Evolutionary conservation across 2,113 vertebrate genomes (phyloP), one percentile per base, ranked within the genome.

Genomic region (Tenrec ecaudatus): DNA sequence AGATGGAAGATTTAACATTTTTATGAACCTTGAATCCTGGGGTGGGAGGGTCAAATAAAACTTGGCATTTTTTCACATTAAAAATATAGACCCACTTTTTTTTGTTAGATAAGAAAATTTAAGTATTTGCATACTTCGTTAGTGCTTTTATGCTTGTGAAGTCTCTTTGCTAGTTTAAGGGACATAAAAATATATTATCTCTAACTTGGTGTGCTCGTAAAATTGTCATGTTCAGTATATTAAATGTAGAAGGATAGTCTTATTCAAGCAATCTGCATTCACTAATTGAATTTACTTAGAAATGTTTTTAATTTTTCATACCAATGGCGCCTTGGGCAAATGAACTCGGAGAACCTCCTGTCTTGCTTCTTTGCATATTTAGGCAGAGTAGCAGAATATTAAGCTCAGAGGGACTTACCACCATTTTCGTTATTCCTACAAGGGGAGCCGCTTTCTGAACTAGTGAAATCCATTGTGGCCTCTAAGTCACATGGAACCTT

Each of bases 251-350:
- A 88, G 85, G 85, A 95, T 95, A 93, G 94, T 94, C 95, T 95
- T 53, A 94, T 95, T 95, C 92, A 93, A 85, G 90, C 94, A 92
- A 27, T 96, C 76, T 86, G 96, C 92, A 95, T 87, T 95, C 92
- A 77, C 95, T 97, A 96, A 97, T 97, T 97, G 92, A 96, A 96
- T 96, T 96, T 96, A 86, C 92, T 96, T 95, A 92, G 95, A 96
- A 95, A 95, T 96, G 92, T 91, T 96, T 96, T 97, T 95, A 96
- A 96, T 97, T 95, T 97, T 97, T 95, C 95, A 97, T 95, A 95
- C 88, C 94, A 96, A 96, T 95, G 64, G 94, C 82, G 90, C 88
- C 90, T 96, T 33, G 60, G 94, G 95, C 68, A 1, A n/a, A 88
- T 91, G 79, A 95, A 95, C 82, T 95, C 75, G 33, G 73, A 85